Conservation (phyloP, 1,140 invertebrate genomes). For the Atopsyche davidsoni region DNA sequence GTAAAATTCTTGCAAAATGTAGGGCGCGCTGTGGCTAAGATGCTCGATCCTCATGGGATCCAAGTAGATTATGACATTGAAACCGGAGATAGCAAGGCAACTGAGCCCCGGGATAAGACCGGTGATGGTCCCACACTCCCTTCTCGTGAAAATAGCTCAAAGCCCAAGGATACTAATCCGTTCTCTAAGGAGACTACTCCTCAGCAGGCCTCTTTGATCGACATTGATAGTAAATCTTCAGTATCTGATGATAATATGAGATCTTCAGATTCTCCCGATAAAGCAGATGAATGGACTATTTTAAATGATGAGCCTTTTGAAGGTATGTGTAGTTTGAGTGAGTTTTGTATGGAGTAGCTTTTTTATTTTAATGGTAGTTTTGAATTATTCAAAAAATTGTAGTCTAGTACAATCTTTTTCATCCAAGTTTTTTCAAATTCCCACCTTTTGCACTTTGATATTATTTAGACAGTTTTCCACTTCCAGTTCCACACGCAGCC, state of each 20-base stretch:
- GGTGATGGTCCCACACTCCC: not conserved
- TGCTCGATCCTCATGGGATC: slow-evolving; percentile 14
- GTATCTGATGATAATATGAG: slow-evolving; percentile 1
- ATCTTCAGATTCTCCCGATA: slow-evolving; percentile 2
- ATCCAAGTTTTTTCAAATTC: not conserved
- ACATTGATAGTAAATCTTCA: slow-evolving; percentile 9
- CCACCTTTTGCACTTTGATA: not conserved
- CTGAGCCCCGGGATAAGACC: not conserved
- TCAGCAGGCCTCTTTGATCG: slow-evolving; percentile 3
- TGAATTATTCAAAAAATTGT: not conserved
- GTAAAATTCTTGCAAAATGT: slow-evolving; percentile 12
- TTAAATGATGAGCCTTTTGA: slow-evolving; percentile 14
- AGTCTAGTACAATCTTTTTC: not conserved
- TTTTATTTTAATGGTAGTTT: not conserved
- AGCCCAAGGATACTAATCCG: not conserved
- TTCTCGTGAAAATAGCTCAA: not conserved
- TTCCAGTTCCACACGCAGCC: too few species aligned
- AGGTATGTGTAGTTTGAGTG: slow-evolving; percentile 4
- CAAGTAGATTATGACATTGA: slow-evolving; percentile 16
- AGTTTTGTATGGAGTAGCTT: not conserved
- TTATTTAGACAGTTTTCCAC: too few species aligned
- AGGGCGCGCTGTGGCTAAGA: slow-evolving; percentile 10
- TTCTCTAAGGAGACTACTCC: not conserved
- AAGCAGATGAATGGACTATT: slow-evolving; percentile 12
- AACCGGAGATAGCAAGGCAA: not conserved